Base-by-base conservation (phyloP, 2,113 vertebrate species). In the Gobiocypris rarus region DNA sequence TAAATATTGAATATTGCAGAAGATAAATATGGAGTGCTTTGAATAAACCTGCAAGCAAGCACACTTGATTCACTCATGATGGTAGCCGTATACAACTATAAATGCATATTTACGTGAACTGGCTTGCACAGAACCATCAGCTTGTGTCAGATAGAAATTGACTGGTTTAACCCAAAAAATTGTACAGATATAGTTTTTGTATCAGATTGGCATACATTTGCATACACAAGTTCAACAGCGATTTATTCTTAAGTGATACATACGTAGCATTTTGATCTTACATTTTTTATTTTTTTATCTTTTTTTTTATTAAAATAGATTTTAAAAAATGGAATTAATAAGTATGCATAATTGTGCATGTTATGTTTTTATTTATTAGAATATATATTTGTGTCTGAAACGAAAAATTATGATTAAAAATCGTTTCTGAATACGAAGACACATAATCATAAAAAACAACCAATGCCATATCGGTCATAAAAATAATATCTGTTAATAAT, bases 1-100 rank as follows among this genome's bases (percentile, higher is more conserved):
- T 77, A 71, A 77, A 34, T 63, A 75, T 63, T 84, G 43, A 82
- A 78, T 43, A 81, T 85, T 48, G 76, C 84, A 41, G 67, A 81
- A 65, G 82, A 84, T 77, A 81, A 73, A 82, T 77, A 74, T 22
- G 48, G 48, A 82, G 76, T 75, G 28, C 13, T 83, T 84, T 67
- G 10, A 69, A 58, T 76, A 58, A 58, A 58, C 13, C 13, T 77
- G 19, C 52, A 41, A 77, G 22, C 10, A 78, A 26, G 34, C 34
- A 1, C 54, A 38, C 50, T 31, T n/a, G 11, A 26, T 59, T 77
- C 22, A 5, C 0, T n/a, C 22, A 43, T 41, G 1, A 48, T 59
- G 9, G 9, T 7, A 11, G 54, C 15, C 10, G 1, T 3, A 11
- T 34, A 41, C 2, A 41, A 77, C 6, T 31, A 31, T 6, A 75